Base-by-base conservation (phyloP, 2,888 invertebrate species). In the Sinopyrophorus schimmeli region DNA sequence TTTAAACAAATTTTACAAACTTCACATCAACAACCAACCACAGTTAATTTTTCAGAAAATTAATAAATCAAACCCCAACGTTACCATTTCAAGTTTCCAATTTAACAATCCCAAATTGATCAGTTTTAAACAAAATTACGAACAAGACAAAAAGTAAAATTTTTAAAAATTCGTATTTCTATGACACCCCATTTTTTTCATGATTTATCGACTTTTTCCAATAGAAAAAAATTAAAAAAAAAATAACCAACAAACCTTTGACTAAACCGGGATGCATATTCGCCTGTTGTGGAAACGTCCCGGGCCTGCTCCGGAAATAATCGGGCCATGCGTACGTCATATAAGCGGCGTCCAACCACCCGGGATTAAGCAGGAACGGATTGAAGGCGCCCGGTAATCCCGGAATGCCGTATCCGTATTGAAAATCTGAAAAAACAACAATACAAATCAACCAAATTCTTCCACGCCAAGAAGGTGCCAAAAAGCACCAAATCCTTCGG, bases 311-410 rank as follows among this genome's bases (percentile, higher is more conserved):
- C 28, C 82, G 74, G 71, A 88, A 84, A 69, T 87, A 88, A 66
- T 89, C 88, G 3, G 81, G 80, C 73, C 78, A 77, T 1, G 77
- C 80, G 70, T 89, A 89, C 63, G 84, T 83, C 74, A 90, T 81
- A 71, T 89, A 90, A 3, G 89, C 86, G 1, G 89, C 86, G 67
- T 93, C 92, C 60, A 92, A 74, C 88, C 92, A 91, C 20, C 87
- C 86, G 0, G 90, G 87, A 66, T 88, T 89, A 46, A 92, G 74
- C 53, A 92, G 77, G 72, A 89, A 87, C 1, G 87, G 88, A 63
- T 84, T 86, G 70, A 88, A 87, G 12, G 82, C 82, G 24, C 84
- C 86, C 2, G 87, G 86, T 42, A 74, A 58, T 39, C 79, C 78
- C 9, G 77, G 77, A 3, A 80, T 71, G 17, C 77, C 77, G 71